phyloP scores from a whole-genome alignment of 1,140 invertebrate species.

The Radopholus similis region DNA sequence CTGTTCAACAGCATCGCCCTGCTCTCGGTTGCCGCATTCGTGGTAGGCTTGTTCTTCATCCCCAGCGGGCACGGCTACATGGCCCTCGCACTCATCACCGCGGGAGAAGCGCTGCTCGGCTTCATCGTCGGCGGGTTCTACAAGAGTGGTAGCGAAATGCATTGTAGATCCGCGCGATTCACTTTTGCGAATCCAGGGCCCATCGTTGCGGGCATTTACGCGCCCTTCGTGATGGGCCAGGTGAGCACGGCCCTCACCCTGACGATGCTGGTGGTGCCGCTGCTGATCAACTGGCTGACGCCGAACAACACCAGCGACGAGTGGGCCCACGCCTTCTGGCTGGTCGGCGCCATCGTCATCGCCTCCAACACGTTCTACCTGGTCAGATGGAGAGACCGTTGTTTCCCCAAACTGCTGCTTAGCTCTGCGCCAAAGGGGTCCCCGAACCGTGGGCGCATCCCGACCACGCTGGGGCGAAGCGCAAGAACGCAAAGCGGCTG shows the following conservation, averaged over 20 bases:
- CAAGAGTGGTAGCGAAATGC: conserved; percentile 32
- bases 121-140: conserved; percentile 37
- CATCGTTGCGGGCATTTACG: conserved; percentile 24
- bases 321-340: conserved; percentile 31
- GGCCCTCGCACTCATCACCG: conserved; percentile 19
- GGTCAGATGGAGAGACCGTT: too few relatives aligned
- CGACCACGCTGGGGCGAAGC: too few relatives aligned
- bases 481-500: too few relatives aligned
- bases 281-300: conserved; percentile 32
- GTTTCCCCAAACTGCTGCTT: too few relatives aligned
- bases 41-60: conserved; percentile 23
- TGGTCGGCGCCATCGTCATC: conserved; percentile 26
- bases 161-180: too few relatives aligned
- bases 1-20: conserved; percentile 34
- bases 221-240: conserved; percentile 33
- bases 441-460: too few relatives aligned
- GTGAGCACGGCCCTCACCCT: conserved; percentile 32
- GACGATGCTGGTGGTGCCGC: conserved; percentile 25
- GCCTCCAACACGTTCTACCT: conserved; percentile 29
- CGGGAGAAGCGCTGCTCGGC: conserved; percentile 9
- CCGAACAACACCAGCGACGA: conserved; percentile 29
- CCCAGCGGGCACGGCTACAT: conserved; percentile 13
- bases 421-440: too few relatives aligned
- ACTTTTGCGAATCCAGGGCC: conserved; percentile 23
- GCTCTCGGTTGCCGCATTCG: conserved; percentile 12